phyloP scores from a whole-genome alignment of 2,113 vertebrate species.

The Grallaria varia region DNA sequence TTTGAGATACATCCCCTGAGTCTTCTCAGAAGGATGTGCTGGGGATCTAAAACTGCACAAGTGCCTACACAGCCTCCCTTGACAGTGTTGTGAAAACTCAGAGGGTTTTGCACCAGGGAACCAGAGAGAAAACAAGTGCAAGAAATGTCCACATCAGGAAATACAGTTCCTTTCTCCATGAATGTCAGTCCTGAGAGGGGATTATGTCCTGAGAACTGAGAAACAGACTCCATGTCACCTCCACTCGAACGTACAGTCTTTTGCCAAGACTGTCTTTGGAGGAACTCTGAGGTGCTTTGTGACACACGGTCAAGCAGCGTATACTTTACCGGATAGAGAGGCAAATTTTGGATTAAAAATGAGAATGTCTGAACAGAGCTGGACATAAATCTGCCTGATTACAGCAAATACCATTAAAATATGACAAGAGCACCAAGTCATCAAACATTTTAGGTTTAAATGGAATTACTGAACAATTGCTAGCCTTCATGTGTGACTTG shows the following conservation, averaged over 20 bases:
- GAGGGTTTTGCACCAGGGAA: background rate
- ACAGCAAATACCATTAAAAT: slow-evolving; percentile 2
- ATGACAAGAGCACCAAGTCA: background rate
- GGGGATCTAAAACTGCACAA: background rate
- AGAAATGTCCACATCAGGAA: background rate
- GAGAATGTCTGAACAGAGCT: background rate
- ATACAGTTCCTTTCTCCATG: background rate
- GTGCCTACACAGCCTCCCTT: background rate
- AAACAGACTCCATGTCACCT: background rate
- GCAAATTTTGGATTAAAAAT: slow-evolving; percentile 18
- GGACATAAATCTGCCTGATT: background rate
- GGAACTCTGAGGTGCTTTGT: background rate
- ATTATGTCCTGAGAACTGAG: background rate
- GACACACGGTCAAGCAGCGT: background rate
- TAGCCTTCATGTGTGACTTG: background rate
- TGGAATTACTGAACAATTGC: background rate
- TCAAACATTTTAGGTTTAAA: background rate
- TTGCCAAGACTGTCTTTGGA: background rate
- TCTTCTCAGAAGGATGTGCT: background rate
- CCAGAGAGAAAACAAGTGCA: background rate
- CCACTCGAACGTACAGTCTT: background rate
- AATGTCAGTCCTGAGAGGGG: background rate
- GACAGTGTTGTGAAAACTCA: background rate
- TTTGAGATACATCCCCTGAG: background rate
- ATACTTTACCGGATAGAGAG: background rate